These are phyloP conservation scores for Platyscapa corneri DNA, from an alignment of 1,140 invertebrate genomes.

Conservation along the genomic window DNA sequence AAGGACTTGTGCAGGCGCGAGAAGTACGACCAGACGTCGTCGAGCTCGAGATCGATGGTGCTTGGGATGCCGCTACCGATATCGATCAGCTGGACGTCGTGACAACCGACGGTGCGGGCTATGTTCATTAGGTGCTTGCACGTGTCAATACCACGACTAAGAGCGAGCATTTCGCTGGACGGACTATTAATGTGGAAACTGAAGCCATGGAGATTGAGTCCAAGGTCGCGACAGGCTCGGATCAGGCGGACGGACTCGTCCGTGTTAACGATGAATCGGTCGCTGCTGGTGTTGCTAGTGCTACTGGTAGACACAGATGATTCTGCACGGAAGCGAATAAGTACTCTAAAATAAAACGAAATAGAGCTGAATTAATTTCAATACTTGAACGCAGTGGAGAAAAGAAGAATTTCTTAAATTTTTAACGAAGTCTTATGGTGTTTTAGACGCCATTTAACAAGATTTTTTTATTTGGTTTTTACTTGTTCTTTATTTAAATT, in stretches of 20 bases:
- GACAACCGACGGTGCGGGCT: constrained; percentile 79
- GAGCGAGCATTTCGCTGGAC: constrained; percentile 83
- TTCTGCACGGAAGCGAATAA: constrained; percentile 93
- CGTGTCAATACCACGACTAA: constrained; percentile 80
- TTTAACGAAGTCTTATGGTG: no score
- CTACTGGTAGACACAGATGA: constrained; percentile 78
- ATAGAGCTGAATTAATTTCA: background rate
- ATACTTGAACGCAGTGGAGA: background rate
- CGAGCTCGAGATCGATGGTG: constrained; percentile 76
- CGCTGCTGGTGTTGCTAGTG: background rate
- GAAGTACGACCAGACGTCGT: constrained; percentile 75
- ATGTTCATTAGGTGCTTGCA: constrained; percentile 81
- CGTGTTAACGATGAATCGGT: background rate
- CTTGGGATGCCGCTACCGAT: constrained; percentile 91
- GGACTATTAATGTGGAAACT: constrained; percentile 92
- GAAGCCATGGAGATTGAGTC: constrained; percentile 87
- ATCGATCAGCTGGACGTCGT: constrained; percentile 83
- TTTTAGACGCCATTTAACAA: no score
- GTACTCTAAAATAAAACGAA: constrained; percentile 77
- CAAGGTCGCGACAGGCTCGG: constrained; percentile 81
- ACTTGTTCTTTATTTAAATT: no score
- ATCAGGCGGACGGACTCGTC: constrained; percentile 86
- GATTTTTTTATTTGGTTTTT: no score
- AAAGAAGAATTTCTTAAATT: no score
- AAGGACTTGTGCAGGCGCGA: constrained; percentile 12